Evolutionary conservation across 2,888 invertebrate species (phyloP).

Genomic region (Perizoma flavofasciatum): DNA sequence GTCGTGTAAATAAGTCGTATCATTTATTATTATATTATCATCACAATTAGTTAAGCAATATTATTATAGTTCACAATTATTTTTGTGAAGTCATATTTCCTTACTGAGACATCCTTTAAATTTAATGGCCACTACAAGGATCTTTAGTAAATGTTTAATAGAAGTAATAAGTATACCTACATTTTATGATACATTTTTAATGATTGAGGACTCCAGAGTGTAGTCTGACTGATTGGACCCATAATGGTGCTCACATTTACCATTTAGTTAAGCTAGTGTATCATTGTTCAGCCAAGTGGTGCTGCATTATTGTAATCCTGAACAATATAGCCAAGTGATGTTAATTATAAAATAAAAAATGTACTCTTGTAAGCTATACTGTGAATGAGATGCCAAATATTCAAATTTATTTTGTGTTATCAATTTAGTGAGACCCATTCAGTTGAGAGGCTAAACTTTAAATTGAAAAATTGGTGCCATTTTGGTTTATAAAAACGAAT

Average conservation of each 20-base stretch:
- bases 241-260: constrained; percentile 48
- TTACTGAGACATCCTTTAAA: not conserved
- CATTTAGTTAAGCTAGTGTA: constrained; percentile 38
- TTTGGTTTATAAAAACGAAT: constrained; percentile 39
- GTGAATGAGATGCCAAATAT: constrained; percentile 81
- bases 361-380: constrained; percentile 60
- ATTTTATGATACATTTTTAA: too few relatives aligned
- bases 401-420: constrained; percentile 58
- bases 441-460: constrained; percentile 49
- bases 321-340: constrained; percentile 64
- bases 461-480: constrained; percentile 54
- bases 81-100: too few relatives aligned
- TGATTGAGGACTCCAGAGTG: too few relatives aligned
- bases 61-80: not conserved
- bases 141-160: too few relatives aligned
- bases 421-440: constrained; percentile 55
- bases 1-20: constrained; percentile 27
- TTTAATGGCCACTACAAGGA: too few relatives aligned
- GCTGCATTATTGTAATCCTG: constrained; percentile 68
- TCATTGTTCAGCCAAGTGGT: constrained; percentile 59
- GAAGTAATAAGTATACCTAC: too few relatives aligned
- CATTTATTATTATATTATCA: constrained; percentile 15
- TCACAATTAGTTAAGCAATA: constrained; percentile 16
- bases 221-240: too few relatives aligned
- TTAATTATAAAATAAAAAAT: constrained; percentile 39